Base-by-base conservation (phyloP, 2,888 invertebrate species). In the Ophraella communa region DNA sequence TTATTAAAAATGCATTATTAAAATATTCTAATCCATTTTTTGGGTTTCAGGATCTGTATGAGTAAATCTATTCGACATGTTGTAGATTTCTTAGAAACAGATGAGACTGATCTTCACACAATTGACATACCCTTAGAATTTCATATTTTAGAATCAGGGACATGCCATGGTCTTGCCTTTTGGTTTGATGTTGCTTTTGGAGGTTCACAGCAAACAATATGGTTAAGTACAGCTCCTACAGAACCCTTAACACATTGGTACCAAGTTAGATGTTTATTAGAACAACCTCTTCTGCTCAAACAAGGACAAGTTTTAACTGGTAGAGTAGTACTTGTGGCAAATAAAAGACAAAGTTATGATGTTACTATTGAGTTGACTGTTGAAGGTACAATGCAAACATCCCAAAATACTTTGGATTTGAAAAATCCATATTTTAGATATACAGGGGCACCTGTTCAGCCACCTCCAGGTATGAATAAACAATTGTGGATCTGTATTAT, bases 111-210 rank as follows among this genome's bases (percentile, higher is more conserved):
- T 82, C 87, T 99, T 75, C 96, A 98, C 83, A 89, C 91, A 77
- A 98, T 99, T 80, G 94, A 96, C 82, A 94, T 99, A 76, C 97
- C 98, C 49, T 87, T 98, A 69, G 92, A 94, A 81, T 98, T 97
- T 85, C 93, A 93, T 76, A 87, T 97, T 73, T 86, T 94, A 73
- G 94, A 96, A 82, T 93, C 96, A 0, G 97, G 96, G 23, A 94
- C 95, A 54, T 93, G 98, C 72, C 98, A 99, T 78, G 98, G 98
- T 1, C 85, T 99, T 69, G 98, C 98, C 17, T 98, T 99, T 84
- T 99, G 99, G 98, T 99, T 99, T 82, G 98, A 99, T 84, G 98
- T 98, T 21, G 92, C 97, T 71, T 98, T 99, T 83, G 90, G 93
- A 64, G 98, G 98, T 35, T 89, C 89, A 49, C 89, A 89, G 65